phyloP scores from a whole-genome alignment of 2,888 invertebrate genomes.

The Dascillus cervinus region DNA sequence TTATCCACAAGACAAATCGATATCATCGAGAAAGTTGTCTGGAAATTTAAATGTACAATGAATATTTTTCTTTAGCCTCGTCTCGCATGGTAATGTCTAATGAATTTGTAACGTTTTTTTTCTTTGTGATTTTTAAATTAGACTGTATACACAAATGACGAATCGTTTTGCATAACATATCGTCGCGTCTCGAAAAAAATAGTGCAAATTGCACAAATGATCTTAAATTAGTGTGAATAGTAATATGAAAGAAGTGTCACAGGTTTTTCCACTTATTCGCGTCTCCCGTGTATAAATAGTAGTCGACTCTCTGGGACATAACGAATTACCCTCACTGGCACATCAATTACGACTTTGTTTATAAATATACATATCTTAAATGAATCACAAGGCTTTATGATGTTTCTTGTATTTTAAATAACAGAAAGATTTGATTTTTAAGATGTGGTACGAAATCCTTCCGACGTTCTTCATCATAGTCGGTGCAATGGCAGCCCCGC shows the following conservation, averaged over 20 bases:
- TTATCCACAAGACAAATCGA: neutral
- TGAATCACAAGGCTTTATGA: too few relatives aligned
- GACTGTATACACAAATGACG: too few relatives aligned
- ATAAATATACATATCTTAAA: conserved; percentile 5
- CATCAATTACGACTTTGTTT: conserved; percentile 5
- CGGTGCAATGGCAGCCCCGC: conserved; percentile 7
- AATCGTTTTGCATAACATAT: too few relatives aligned
- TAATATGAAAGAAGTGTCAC: conserved; percentile 7
- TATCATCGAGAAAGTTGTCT: neutral
- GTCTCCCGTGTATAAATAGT: conserved; percentile 5
- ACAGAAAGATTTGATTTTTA: conserved; percentile 7
- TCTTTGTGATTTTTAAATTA: neutral
- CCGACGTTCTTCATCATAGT: conserved; percentile 9
- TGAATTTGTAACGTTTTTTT: neutral
- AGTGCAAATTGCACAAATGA: too few relatives aligned
- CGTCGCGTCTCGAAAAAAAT: neutral
- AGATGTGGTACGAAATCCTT: conserved; percentile 19
- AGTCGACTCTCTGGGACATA: conserved; percentile 1
- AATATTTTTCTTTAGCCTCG: neutral
- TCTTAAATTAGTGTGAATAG: neutral
- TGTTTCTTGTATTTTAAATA: too few relatives aligned
- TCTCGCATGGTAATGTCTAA: neutral
- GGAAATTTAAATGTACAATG: neutral
- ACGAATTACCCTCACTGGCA: conserved; percentile 4
- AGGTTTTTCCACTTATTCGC: conserved; percentile 11